Conservation (phyloP, 2,113 vertebrate genomes). For the Mesitornis unicolor region DNA sequence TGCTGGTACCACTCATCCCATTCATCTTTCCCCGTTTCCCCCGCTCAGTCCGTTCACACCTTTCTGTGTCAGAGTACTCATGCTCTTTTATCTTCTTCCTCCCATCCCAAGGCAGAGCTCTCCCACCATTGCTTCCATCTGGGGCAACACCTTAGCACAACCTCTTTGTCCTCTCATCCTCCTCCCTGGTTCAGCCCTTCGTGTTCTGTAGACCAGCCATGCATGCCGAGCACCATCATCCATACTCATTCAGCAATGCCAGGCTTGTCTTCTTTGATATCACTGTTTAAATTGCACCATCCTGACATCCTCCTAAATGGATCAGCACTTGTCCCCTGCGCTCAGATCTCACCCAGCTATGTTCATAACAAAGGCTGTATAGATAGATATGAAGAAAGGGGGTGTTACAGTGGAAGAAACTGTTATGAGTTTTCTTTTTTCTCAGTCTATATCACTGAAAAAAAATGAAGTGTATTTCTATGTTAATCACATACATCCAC, state of each 20-base stretch:
- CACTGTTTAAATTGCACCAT: background rate
- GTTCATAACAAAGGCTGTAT: fast-evolving
- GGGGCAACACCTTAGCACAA: fast-evolving
- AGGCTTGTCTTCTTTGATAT: background rate
- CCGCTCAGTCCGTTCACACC: background rate
- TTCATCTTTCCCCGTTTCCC: background rate
- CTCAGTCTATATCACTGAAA: background rate
- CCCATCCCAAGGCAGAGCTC: background rate
- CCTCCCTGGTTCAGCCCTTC: background rate
- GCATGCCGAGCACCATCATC: background rate
- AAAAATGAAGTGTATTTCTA: background rate
- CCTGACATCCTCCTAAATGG: background rate
- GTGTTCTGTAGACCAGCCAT: background rate
- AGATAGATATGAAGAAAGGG: background rate
- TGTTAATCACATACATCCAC: background rate
- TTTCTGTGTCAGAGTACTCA: background rate
- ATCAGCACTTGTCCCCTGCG: background rate
- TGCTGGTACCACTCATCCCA: background rate
- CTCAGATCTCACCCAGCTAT: background rate
- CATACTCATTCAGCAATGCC: background rate
- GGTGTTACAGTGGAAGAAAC: background rate
- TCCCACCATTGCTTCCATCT: background rate
- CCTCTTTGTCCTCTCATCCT: background rate
- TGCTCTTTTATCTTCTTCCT: background rate
- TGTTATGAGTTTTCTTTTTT: background rate